These are phyloP conservation scores for Nyleta sp. DNA, from an alignment of 2,888 invertebrate species.

Conservation along the genomic window DNA sequence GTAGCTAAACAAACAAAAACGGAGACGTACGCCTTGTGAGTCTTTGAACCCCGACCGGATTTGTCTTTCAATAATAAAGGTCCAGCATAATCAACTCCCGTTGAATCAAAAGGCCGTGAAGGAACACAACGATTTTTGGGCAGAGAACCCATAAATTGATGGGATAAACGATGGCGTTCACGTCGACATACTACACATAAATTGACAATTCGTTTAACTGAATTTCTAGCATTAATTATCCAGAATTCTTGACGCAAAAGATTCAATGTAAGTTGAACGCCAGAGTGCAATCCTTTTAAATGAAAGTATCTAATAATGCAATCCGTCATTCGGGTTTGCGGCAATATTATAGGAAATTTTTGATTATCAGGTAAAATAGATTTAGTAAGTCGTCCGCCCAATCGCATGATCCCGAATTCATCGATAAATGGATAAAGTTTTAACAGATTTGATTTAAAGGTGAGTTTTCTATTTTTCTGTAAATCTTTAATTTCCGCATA, in stretches of 20 bases:
- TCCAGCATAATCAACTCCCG: too few species aligned
- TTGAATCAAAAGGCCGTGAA: too few species aligned
- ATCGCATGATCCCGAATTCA: not conserved
- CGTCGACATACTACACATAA: too few species aligned
- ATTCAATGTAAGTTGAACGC: not conserved
- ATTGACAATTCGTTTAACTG: not conserved
- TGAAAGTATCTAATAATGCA: slow-evolving; percentile 1
- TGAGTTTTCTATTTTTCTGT: not conserved
- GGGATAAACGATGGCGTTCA: too few species aligned
- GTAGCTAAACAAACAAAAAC: too few species aligned
- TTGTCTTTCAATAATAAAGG: too few species aligned
- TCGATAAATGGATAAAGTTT: slow-evolving; percentile 1
- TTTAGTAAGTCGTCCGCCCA: slow-evolving; percentile 16
- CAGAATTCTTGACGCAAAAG: slow-evolving; percentile 14
- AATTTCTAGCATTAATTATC: slow-evolving; percentile 26
- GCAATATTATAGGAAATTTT: slow-evolving; percentile 25
- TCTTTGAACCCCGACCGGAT: too few species aligned
- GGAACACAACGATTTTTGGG: too few species aligned
- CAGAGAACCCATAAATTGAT: too few species aligned
- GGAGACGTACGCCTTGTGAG: too few species aligned
- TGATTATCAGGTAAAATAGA: not conserved
- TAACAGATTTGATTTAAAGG: not conserved
- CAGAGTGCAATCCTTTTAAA: slow-evolving; percentile 6
- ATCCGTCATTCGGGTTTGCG: not conserved
- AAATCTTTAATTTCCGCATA: not conserved